A percentile compares a stretch with the other conserved stretches of the same genome.
These are phyloP conservation scores for Anser cygnoides DNA, from an alignment of 2,113 vertebrate species.

Conservation along the genomic window DNA sequence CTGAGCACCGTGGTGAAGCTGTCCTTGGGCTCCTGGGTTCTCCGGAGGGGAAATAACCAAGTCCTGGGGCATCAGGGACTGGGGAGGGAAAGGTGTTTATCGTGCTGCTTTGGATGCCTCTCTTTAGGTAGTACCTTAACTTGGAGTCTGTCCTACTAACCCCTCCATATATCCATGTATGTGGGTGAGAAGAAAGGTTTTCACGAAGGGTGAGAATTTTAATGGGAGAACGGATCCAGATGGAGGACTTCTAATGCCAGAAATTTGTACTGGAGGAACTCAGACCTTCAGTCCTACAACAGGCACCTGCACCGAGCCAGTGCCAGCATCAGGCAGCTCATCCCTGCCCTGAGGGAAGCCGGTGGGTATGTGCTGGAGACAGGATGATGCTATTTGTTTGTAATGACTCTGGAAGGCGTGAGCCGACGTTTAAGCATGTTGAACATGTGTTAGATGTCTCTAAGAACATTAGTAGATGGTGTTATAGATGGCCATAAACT, in stretches of 20 bases:
- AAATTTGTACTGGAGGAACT: background rate
- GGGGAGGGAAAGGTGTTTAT: background rate
- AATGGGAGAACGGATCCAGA: background rate
- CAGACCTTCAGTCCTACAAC: background rate
- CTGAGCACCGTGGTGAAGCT: rapidly evolving
- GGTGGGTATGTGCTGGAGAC: background rate
- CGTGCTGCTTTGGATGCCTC: background rate
- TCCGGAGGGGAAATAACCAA: background rate
- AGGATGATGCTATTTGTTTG: background rate
- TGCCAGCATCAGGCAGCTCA: background rate
- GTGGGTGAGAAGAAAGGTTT: background rate
- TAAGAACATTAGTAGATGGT: conserved; percentile 48
- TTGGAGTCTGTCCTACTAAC: background rate
- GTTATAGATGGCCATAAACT: conserved; percentile 50
- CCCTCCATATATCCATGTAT: rapidly evolving
- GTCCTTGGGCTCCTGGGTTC: background rate
- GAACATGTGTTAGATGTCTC: conserved; percentile 54
- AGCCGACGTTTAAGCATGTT: conserved; percentile 26
- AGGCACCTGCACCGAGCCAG: background rate
- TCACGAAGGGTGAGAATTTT: background rate
- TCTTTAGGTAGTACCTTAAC: background rate
- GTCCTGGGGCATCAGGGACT: background rate
- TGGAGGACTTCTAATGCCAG: background rate
- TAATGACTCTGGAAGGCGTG: conserved; percentile 9
- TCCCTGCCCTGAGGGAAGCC: background rate